Conservation (phyloP, 2,113 vertebrate genomes). For the Pipra filicauda region DNA sequence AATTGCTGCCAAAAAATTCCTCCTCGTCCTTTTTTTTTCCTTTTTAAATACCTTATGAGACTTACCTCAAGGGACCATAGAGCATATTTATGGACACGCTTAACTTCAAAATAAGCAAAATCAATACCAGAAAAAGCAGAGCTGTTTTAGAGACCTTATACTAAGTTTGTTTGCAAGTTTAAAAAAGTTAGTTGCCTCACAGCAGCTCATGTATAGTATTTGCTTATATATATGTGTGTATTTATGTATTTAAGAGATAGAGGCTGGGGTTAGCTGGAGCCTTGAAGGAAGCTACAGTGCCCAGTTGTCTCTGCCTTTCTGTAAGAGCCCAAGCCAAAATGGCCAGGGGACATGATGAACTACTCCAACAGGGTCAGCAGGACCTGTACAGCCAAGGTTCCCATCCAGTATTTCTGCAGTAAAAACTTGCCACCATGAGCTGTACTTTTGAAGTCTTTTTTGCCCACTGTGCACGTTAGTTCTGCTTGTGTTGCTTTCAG, state of each 20-base stretch:
- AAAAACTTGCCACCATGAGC: neutral
- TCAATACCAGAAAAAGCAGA: constrained; percentile 31
- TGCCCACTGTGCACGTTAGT: constrained; percentile 31
- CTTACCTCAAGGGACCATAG: constrained; percentile 36
- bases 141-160: constrained; percentile 24
- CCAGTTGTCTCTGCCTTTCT: neutral
- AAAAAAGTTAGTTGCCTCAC: constrained; percentile 5
- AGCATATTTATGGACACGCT: constrained; percentile 45
- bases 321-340: neutral
- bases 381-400: neutral
- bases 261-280: neutral
- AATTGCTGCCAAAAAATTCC: constrained; percentile 67
- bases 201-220: neutral
- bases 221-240: neutral
- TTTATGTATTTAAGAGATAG: constrained; percentile 42
- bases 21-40: constrained; percentile 19
- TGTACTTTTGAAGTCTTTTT: neutral
- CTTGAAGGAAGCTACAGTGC: constrained; percentile 43
- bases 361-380: neutral
- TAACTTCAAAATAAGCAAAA: constrained; percentile 63
- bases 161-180: constrained; percentile 51
- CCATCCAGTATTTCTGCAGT: neutral
- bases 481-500: constrained; percentile 41
- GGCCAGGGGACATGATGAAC: neutral
- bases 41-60: constrained; percentile 64